phyloP scores from a whole-genome alignment of 2,113 vertebrate genomes.

The Chloebia gouldiae region DNA sequence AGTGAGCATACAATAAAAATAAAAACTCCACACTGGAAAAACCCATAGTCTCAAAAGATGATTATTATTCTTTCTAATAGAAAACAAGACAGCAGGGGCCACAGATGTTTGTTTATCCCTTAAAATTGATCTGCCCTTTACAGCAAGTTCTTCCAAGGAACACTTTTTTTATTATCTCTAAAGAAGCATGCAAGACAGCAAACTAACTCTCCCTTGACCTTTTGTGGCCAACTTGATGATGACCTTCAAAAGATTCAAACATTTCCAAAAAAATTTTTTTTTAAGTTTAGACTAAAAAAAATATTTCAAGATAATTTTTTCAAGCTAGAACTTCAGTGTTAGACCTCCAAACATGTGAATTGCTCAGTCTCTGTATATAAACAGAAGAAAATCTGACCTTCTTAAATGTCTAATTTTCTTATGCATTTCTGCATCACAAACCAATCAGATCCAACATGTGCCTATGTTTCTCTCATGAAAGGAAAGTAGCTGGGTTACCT shows the following conservation, averaged over 20 bases:
- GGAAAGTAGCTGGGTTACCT: background rate
- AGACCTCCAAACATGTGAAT: background rate
- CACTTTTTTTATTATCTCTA: conserved; percentile 19
- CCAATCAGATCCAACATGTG: background rate
- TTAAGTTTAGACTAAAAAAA: background rate
- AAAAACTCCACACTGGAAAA: background rate
- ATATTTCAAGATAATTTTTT: background rate
- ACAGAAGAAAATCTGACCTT: background rate
- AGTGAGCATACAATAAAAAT: background rate
- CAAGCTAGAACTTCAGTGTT: background rate
- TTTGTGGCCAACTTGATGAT: background rate
- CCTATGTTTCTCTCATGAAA: background rate
- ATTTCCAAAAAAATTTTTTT: background rate
- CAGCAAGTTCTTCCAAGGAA: conserved; percentile 22
- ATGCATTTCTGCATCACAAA: background rate
- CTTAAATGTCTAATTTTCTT: background rate
- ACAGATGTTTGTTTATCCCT: conserved; percentile 59
- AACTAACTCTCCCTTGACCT: background rate
- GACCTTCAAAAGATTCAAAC: conserved; percentile 13
- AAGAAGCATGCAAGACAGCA: background rate
- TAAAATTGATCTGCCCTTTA: conserved; percentile 66
- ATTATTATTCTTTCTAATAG: conserved; percentile 36
- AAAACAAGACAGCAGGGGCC: conserved; percentile 56
- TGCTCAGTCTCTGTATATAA: background rate
- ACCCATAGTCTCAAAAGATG: background rate